Conservation (phyloP, 2,888 invertebrate species). For the Osmoderma eremita region DNA sequence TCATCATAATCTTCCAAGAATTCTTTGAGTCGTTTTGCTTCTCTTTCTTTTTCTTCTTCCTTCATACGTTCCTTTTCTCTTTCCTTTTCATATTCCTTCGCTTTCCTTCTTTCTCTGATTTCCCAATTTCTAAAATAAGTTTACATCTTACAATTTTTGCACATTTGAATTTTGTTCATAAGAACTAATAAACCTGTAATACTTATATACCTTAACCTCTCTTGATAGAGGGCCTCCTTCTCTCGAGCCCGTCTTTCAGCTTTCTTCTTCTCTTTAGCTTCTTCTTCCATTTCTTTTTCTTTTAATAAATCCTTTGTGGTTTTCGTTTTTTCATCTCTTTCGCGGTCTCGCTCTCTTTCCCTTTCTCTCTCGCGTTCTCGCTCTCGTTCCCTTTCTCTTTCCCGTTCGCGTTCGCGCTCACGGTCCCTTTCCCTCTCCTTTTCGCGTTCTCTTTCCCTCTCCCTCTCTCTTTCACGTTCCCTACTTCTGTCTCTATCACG, state of each 20-base stretch:
- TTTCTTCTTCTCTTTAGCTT: constrained; percentile 89
- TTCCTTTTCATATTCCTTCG: constrained; percentile 90
- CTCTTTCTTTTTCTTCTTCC: constrained; percentile 87
- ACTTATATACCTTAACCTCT: constrained; percentile 67
- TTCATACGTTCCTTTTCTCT: constrained; percentile 85
- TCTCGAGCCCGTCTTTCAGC: constrained; percentile 91
- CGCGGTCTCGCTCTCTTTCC: constrained; percentile 66
- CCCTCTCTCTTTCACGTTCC: constrained; percentile 62
- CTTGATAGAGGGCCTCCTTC: constrained; percentile 97
- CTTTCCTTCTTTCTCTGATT: constrained; percentile 86
- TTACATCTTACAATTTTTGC: neutral
- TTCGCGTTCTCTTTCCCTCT: constrained; percentile 58
- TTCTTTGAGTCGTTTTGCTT: constrained; percentile 94
- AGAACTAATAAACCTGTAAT: constrained; percentile 15
- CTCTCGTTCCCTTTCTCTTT: constrained; percentile 70
- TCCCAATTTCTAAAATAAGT: constrained; percentile 77
- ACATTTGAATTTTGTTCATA: neutral
- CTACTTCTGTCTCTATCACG: constrained; percentile 61
- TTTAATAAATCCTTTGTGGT: constrained; percentile 72
- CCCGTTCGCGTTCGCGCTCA: constrained; percentile 68
- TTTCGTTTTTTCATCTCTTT: constrained; percentile 65
- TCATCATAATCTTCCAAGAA: constrained; percentile 99
- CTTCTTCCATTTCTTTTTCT: constrained; percentile 90
- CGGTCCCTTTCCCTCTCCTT: constrained; percentile 67
- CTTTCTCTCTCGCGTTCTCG: constrained; percentile 70